These are phyloP conservation scores for Sebastes taczanowskii DNA, from an alignment of 2,797 vertebrate genomes.

Conservation along the genomic window DNA sequence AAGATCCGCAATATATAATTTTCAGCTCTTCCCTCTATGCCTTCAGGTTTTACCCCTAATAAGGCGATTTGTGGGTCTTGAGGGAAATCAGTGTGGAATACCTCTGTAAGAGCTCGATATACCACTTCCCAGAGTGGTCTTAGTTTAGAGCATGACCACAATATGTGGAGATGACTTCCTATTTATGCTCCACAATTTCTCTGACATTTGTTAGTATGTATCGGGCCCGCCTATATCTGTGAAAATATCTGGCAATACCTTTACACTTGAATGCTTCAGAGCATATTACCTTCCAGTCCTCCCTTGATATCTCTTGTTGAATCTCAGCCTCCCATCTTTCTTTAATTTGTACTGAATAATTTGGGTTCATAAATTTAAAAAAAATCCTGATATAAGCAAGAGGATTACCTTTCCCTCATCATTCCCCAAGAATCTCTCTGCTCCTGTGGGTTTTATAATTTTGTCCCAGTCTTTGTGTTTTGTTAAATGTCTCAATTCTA, in stretches of 20 bases:
- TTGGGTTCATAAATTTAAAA: not conserved
- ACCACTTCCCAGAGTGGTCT: not conserved
- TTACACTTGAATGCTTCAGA: too few relatives aligned
- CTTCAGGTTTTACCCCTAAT: not conserved
- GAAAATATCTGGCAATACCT: too few relatives aligned
- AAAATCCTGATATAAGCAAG: not conserved
- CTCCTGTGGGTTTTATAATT: not conserved
- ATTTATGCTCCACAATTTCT: not conserved
- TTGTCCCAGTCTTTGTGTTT: too few relatives aligned
- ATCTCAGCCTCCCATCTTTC: not conserved
- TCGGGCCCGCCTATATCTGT: too few relatives aligned
- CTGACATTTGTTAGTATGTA: too few relatives aligned
- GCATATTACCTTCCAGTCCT: too few relatives aligned
- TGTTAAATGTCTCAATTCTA: too few relatives aligned
- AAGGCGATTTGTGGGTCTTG: not conserved
- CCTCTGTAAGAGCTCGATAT: fast-evolving
- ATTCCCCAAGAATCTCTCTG: not conserved
- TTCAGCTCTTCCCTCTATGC: not conserved
- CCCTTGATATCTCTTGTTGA: not conserved
- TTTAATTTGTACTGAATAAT: not conserved
- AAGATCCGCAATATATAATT: not conserved
- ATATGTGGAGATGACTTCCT: not conserved
- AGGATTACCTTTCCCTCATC: not conserved
- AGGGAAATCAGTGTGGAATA: too few relatives aligned
- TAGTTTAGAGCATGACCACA: not conserved